Conservation (phyloP, 1,140 invertebrate genomes). For the Littorina saxatilis region DNA sequence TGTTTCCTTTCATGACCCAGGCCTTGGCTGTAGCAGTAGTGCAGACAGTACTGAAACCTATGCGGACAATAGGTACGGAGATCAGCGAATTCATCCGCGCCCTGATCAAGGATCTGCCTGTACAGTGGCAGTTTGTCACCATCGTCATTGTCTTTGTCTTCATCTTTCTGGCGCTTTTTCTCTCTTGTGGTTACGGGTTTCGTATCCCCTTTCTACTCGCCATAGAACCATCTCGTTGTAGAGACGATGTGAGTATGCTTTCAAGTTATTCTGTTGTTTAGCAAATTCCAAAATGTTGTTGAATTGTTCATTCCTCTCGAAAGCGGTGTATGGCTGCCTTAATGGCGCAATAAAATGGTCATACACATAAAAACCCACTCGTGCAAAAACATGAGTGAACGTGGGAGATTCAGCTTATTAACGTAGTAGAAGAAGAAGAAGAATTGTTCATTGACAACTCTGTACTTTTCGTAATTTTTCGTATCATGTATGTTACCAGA, state of each 20-base stretch:
- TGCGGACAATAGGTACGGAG: slow-evolving; percentile 59
- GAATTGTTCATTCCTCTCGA: too few relatives aligned
- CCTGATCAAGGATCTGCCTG: slow-evolving; percentile 59
- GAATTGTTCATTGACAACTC: too few relatives aligned
- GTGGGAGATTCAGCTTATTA: too few relatives aligned
- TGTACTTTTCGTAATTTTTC: too few relatives aligned
- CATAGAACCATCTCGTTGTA: slow-evolving; percentile 49
- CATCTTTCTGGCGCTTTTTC: slow-evolving; percentile 57
- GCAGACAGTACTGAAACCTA: slow-evolving; percentile 58
- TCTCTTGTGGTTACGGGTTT: slow-evolving; percentile 61
- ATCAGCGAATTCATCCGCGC: slow-evolving; percentile 58
- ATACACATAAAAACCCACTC: too few relatives aligned
- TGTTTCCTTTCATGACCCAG: too few relatives aligned
- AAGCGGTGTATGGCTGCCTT: too few relatives aligned
- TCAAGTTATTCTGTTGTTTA: not conserved
- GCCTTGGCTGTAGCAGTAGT: slow-evolving; percentile 62
- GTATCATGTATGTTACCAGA: too few relatives aligned
- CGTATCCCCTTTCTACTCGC: slow-evolving; percentile 59
- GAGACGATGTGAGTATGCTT: slow-evolving; percentile 6
- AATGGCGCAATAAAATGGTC: too few relatives aligned
- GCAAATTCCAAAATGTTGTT: too few relatives aligned
- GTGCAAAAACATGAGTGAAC: too few relatives aligned
- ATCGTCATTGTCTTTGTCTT: slow-evolving; percentile 47
- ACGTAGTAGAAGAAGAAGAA: too few relatives aligned
- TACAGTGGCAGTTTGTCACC: slow-evolving; percentile 57